Evolutionary conservation across 2,888 invertebrate genomes (phyloP).

Genomic region (Parapristionchus giblindavisi): DNA sequence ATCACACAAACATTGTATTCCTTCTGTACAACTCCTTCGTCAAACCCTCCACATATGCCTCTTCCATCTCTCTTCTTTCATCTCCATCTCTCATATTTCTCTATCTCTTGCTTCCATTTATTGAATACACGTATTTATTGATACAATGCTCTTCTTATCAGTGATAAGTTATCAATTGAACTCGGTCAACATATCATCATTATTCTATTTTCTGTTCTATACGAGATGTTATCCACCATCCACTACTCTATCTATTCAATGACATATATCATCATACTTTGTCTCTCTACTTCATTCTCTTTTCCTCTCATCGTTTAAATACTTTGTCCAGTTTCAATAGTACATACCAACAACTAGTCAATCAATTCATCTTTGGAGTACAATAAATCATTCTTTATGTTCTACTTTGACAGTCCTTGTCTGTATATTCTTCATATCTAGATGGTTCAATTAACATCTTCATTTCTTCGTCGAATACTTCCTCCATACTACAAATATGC

Average conservation of each 20-base stretch:
- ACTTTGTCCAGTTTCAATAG: background rate
- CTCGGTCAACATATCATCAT: no score
- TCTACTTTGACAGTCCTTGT: no score
- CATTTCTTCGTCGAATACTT: constrained; percentile 29
- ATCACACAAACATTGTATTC: no score
- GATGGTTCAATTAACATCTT: background rate
- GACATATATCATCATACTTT: background rate
- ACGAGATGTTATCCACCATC: no score
- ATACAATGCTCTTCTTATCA: no score
- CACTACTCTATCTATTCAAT: background rate
- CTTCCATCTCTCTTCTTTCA: constrained; percentile 6
- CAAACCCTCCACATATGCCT: background rate
- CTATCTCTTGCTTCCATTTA: constrained; percentile 9
- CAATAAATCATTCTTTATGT: background rate
- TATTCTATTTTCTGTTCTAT: no score
- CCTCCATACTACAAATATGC: constrained; percentile 65
- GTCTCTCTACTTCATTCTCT: background rate
- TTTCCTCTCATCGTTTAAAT: no score
- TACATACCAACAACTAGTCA: background rate
- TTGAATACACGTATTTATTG: no score
- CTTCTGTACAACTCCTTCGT: no score
- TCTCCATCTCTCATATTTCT: constrained; percentile 3
- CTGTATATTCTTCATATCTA: no score
- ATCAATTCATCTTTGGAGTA: background rate
- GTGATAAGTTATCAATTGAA: no score